Base-by-base conservation (phyloP, 2,888 invertebrate genomes). In the Pseudeuparius sepicola region DNA sequence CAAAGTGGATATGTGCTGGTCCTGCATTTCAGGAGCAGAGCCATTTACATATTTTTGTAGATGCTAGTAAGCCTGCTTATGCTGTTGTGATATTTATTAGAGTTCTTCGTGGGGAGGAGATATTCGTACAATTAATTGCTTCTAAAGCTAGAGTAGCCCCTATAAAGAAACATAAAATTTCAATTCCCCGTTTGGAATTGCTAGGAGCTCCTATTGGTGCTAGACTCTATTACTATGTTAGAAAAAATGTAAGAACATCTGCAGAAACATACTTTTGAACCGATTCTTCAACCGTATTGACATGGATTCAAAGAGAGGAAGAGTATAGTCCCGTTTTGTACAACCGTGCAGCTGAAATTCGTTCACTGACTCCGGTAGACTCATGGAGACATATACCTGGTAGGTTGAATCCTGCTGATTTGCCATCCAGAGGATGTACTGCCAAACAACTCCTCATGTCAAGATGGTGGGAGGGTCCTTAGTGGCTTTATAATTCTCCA, bases 401-500 rank as follows among this genome's bases (percentile, higher is more conserved):
- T 2, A 5, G 5, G 1, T 9, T 34, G 1, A 57, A 58, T 35
- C 52, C 54, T 4, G 55, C 55, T 9, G 54, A 55, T 37, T 34
- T 54, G 3, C 51, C 52, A 3, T 54, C 52, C 3, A 28, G 54
- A 32, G 56, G 55, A 4, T 55, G 53, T 38, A 37, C 40, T 13
- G 38, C 49, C 1, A 35, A 41, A 32, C 37, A 49, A 25, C 42
- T 56, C 3, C 4, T 49, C 2, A 38, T 50, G 11, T 46, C 50
- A 2, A 36, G 33, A 47, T 55, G 55, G 56, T 57, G 53, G 55
- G 46, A 49, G 46, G 56, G 54, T 4, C 54, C 55, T 4, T 11
- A 29, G 4, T 57, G 44, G 44, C 27, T 41, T 50, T 51, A 38
- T 53, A n/a, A 35, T 29, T 26, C 14, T 24, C 17, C 13, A 7